Percentiles rank a stretch among this genome's conserved stretches.
These are phyloP conservation scores for Gymnocephalus cernua DNA, from an alignment of 2,113 vertebrate species.

Conservation along the genomic window DNA sequence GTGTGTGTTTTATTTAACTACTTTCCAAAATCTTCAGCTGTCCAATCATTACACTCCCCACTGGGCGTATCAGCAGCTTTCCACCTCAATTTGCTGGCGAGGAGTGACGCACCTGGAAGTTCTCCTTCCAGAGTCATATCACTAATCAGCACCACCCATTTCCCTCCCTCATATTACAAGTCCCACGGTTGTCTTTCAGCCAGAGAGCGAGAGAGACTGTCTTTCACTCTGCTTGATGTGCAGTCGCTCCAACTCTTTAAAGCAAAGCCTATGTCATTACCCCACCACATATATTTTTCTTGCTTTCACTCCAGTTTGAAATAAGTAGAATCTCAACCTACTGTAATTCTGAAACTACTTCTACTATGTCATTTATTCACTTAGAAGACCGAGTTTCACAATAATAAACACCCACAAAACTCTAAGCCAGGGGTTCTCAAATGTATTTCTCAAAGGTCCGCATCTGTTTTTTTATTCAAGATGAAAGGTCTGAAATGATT, in stretches of 20 bases:
- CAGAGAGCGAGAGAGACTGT: conserved; percentile 27
- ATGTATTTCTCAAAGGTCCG: too few species aligned
- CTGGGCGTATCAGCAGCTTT: not conserved
- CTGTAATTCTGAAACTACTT: conserved; percentile 16
- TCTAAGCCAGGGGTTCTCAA: not conserved
- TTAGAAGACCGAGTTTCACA: not conserved
- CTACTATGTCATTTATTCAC: conserved; percentile 40
- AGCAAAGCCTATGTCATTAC: conserved; percentile 48
- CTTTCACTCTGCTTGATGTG: conserved; percentile 39
- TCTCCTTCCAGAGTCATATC: conserved; percentile 36
- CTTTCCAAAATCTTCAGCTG: conserved; percentile 28
- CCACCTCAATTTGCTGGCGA: conserved; percentile 24
- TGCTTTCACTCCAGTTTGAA: conserved; percentile 45
- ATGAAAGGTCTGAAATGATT: too few species aligned
- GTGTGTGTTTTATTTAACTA: conserved; percentile 36
- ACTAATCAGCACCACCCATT: conserved; percentile 24
- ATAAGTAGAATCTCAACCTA: conserved; percentile 40
- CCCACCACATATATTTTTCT: conserved; percentile 48
- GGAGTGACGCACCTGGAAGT: conserved; percentile 36
- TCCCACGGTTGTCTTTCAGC: conserved; percentile 22
- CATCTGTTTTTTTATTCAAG: too few species aligned
- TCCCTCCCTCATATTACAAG: conserved; percentile 30
- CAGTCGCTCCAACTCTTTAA: conserved; percentile 32
- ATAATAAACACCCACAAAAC: conserved; percentile 36
- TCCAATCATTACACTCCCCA: conserved; percentile 13